Conservation (phyloP, 2,113 vertebrate species). For the Thymallus thymallus region DNA sequence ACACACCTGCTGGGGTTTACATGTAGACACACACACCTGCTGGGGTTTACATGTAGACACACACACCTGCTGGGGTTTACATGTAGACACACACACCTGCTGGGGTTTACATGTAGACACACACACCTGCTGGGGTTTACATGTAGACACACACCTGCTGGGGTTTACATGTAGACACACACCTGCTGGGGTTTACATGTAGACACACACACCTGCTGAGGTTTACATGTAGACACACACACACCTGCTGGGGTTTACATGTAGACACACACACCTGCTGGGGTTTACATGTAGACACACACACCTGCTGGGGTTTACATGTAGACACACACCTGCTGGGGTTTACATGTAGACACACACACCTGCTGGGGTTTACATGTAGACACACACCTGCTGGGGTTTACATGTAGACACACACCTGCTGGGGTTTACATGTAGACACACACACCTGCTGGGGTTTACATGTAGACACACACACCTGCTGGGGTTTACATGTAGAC, state of each 20-base stretch:
- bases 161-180: constrained; percentile 11
- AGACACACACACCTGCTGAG: background rate
- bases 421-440: too few species aligned
- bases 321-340: background rate
- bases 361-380: background rate
- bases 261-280: background rate
- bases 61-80: constrained; percentile 5
- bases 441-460: background rate
- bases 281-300: constrained; percentile 11
- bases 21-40: too few species aligned
- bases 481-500: too few species aligned
- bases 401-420: constrained; percentile 19
- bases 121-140: constrained; percentile 5
- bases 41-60: constrained; percentile 7
- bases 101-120: constrained; percentile 7
- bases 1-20: constrained; percentile 5
- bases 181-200: constrained; percentile 3
- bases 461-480: constrained; percentile 20
- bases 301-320: constrained; percentile 2
- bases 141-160: background rate
- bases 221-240: constrained; percentile 17
- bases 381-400: background rate
- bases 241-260: background rate
- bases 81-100: too few species aligned
- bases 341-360: constrained; percentile 17